Evolutionary conservation across 2,888 invertebrate species (phyloP), one percentile per base, ranked within the genome.

Genomic region (Margaritifera margaritifera): DNA sequence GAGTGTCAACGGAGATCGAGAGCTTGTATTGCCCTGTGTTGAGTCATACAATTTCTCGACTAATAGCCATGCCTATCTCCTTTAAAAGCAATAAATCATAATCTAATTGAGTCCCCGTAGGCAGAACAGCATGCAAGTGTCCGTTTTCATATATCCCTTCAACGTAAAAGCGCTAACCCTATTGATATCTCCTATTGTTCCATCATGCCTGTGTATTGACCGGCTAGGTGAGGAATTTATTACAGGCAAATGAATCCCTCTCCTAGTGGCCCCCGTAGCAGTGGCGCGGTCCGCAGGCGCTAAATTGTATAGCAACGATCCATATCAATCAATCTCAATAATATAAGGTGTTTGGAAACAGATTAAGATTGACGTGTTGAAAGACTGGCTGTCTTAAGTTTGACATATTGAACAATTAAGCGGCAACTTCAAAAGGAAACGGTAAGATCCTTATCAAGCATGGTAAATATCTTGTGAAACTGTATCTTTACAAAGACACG

Each of bases 331-430:
- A 85, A 81, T 80, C 81, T 77, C 74, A 66, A 72, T 77, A 79
- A 75, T 78, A 82, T 75, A 80, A 81, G 83, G 84, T 84, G 85
- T 86, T 84, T 84, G 83, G 79, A 81, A 82, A 77, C 80, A 85
- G 86, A 86, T 86, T 86, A 82, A 80, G 80, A 81, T 78, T 81
- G 84, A 80, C 84, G 80, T 77, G 84, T 80, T 82, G 85, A 84
- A 84, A 85, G 83, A 80, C 67, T 72, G 78, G 80, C 81, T 84
- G 81, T 80, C 79, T 79, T 76, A 69, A 69, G 77, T 80, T 80
- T 86, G 84, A 85, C 86, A 85, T 82, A 81, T 83, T 77, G 82
- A 77, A 84, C 84, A 86, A 84, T 85, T 84, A 82, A 72, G 73
- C 81, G 78, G 79, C 69, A 71, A 83, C 82, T 77, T 85, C 84